A percentile compares a stretch with the other conserved stretches of the same genome.
These are phyloP conservation scores for Myotis myotis DNA, from an alignment of 2,797 vertebrate species.

Conservation along the genomic window DNA sequence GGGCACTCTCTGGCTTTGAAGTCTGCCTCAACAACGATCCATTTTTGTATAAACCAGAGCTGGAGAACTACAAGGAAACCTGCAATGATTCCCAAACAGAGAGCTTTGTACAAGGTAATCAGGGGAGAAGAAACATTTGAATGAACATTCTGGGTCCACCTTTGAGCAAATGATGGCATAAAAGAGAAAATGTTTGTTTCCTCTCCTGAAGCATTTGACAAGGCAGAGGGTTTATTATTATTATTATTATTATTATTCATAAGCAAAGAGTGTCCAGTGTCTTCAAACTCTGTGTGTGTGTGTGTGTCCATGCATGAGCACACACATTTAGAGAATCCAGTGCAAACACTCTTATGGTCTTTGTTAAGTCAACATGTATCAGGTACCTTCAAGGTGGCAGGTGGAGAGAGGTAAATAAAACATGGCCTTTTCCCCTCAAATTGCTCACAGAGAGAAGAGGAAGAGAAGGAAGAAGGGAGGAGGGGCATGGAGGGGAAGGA, in stretches of 20 bases:
- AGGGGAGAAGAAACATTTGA: constrained; percentile 76
- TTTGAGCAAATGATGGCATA: constrained; percentile 74
- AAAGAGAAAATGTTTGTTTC: constrained; percentile 71
- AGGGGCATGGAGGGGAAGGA: neutral
- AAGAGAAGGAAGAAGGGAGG: neutral
- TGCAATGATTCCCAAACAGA: constrained; percentile 81
- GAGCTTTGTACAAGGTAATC: constrained; percentile 83
- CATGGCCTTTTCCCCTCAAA: neutral
- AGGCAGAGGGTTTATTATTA: neutral
- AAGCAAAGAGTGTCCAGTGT: neutral
- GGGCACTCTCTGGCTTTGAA: constrained; percentile 84
- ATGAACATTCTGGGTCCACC: constrained; percentile 58
- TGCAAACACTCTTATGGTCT: neutral
- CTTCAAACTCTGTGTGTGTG: neutral
- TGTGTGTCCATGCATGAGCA: neutral
- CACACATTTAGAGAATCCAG: neutral
- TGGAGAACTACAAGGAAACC: constrained; percentile 81
- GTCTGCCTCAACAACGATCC: constrained; percentile 82
- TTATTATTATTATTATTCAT: too few relatives aligned
- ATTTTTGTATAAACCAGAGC: constrained; percentile 83
- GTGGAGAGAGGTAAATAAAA: neutral
- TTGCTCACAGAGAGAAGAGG: neutral
- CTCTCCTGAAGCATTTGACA: constrained; percentile 35
- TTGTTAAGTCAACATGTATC: neutral
- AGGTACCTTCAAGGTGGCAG: neutral